These are phyloP conservation scores for Pararge aegeria DNA, from an alignment of 1,140 invertebrate species.

Conservation along the genomic window DNA sequence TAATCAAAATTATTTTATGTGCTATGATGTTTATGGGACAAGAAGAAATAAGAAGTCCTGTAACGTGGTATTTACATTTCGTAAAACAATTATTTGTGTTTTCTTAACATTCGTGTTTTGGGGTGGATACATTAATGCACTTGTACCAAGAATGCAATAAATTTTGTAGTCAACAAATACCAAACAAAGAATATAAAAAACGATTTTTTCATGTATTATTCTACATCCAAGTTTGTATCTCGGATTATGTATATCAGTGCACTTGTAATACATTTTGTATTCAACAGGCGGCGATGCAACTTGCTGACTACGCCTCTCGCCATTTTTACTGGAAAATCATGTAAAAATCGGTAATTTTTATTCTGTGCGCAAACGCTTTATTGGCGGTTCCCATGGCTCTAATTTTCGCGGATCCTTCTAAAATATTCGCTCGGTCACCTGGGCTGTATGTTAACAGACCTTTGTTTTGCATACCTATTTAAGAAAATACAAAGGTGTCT, in stretches of 20 bases:
- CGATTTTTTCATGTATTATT: too few species aligned
- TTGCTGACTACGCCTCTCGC: conserved; percentile 57
- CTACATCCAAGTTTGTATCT: not conserved
- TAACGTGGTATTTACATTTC: too few species aligned
- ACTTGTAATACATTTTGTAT: conserved; percentile 74
- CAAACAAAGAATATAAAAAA: too few species aligned
- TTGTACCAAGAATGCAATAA: too few species aligned
- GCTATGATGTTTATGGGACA: too few species aligned
- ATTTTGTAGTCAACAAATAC: too few species aligned
- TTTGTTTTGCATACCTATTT: not conserved
- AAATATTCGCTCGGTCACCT: conserved; percentile 41
- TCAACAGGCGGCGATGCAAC: conserved; percentile 53
- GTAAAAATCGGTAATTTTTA: conserved; percentile 73
- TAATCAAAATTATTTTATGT: too few species aligned
- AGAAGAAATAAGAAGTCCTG: too few species aligned
- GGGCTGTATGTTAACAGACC: conserved; percentile 11
- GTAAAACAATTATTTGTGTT: too few species aligned
- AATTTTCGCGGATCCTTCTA: conserved; percentile 69
- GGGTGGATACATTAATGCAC: too few species aligned
- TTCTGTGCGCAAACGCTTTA: conserved; percentile 59
- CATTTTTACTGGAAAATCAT: conserved; percentile 72
- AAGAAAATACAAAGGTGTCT: too few species aligned
- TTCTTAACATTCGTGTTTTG: too few species aligned
- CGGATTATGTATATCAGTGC: conserved; percentile 28
- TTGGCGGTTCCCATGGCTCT: conserved; percentile 73